These are phyloP conservation scores for Arctocebus calabarensis DNA, from an alignment of 2,797 vertebrate genomes.

Conservation along the genomic window DNA sequence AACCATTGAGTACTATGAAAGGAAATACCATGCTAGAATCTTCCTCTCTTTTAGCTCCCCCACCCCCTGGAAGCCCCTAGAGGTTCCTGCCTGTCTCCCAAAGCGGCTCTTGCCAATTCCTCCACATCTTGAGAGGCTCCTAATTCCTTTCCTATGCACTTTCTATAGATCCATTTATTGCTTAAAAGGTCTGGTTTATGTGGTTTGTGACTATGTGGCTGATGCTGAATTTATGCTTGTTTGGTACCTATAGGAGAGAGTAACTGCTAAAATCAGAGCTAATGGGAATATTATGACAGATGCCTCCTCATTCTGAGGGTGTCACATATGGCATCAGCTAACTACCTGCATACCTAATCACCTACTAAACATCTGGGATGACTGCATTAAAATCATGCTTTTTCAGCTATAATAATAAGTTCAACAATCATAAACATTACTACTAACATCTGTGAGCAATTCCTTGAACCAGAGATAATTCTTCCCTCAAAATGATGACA, in stretches of 20 bases:
- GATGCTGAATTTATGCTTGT: neutral
- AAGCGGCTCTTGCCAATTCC: neutral
- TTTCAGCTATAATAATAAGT: neutral
- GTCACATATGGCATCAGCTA: neutral
- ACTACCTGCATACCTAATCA: neutral
- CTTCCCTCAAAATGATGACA: slow-evolving; percentile 23
- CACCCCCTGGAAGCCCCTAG: no score
- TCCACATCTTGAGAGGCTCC: neutral
- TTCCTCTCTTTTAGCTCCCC: neutral
- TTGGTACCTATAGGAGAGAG: neutral
- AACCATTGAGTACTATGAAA: neutral
- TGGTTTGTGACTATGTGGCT: neutral
- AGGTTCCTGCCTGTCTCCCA: neutral
- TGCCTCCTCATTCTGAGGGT: neutral
- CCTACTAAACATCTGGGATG: neutral
- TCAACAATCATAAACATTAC: neutral
- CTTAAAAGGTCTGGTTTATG: neutral
- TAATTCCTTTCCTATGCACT: neutral
- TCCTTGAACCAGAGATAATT: slow-evolving; percentile 6
- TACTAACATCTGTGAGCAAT: neutral
- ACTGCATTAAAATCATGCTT: neutral
- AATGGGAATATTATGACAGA: neutral
- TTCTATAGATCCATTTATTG: neutral
- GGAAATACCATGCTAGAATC: neutral
- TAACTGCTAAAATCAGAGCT: neutral